Conservation (phyloP, 2,113 vertebrate species). For the Mormyrus lacerda region DNA sequence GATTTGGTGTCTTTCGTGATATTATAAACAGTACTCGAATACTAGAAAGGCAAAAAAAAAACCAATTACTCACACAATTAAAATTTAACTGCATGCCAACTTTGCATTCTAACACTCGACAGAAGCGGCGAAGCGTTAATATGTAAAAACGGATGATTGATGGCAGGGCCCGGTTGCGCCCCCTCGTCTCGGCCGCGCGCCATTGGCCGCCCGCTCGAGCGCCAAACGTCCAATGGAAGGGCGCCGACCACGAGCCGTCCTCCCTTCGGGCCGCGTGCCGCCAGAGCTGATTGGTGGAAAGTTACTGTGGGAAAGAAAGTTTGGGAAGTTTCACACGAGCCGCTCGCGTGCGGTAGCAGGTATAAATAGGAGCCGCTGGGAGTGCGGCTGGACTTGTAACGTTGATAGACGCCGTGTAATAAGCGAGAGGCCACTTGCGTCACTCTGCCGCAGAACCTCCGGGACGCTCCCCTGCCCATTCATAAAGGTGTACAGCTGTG, state of each 20-base stretch:
- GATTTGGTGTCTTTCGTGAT: background rate
- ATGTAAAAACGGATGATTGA: conserved; percentile 68
- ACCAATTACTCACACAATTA: background rate
- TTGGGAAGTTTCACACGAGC: conserved; percentile 99
- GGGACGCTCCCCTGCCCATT: conserved; percentile 26
- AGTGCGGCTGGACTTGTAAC: conserved; percentile 53
- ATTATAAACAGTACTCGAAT: background rate
- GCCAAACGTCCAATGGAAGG: conserved; percentile 81
- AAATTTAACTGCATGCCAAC: conserved; percentile 16
- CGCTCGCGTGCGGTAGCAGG: conserved; percentile 87
- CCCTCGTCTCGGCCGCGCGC: conserved; percentile 70
- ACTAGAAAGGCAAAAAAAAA: background rate
- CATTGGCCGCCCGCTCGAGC: conserved; percentile 76
- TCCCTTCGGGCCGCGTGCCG: conserved; percentile 79
- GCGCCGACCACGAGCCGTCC: conserved; percentile 87
- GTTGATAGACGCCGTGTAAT: conserved; percentile 34
- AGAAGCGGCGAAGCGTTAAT: conserved; percentile 62
- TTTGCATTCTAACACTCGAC: conserved; percentile 11
- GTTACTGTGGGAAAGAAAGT: conserved; percentile 99
- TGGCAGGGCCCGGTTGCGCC: conserved; percentile 69
- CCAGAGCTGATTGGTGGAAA: conserved; percentile 85
- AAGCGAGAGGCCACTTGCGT: conserved; percentile 28
- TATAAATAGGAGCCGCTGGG: conserved; percentile 88
- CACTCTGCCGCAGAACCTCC: conserved; percentile 23
- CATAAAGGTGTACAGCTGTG: conserved; percentile 14